Evolutionary conservation across 2,797 vertebrate genomes (phyloP), one percentile per base, ranked within the genome.

Genomic region (Yasuhikotakia modesta): DNA sequence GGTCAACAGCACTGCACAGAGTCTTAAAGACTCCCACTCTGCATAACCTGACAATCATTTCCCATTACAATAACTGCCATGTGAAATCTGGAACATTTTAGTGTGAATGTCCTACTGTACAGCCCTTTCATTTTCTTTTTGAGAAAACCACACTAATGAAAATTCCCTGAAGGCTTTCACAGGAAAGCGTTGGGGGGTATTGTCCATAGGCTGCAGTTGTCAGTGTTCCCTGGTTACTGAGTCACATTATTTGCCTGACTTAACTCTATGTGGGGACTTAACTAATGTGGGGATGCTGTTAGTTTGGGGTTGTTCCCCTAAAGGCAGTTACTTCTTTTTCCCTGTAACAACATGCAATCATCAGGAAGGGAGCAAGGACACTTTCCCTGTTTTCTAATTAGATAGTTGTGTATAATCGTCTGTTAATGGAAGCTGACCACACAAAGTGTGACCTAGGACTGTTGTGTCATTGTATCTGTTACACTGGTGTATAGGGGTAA

Each of bases 161-260:
- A 70, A 74, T 14, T 43, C 68, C 66, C 67, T 70, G 21, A 66
- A 58, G 64, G 43, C 64, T 57, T 32, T 70, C 55, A 63, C 80
- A 76, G 82, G 79, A 86, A 67, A 85, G 80, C 79, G 79, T 63
- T 66, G 64, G 61, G 78, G 84, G 82, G 73, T 84, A 72, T 79
- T 79, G 30, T 63, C 30, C 22, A 13, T 52, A 22, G 60, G 72
- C 27, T 22, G 84, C 80, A 13, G 73, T 84, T 85, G 84, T 79
- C 85, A 53, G 68, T 84, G 74, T 79, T 88, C 85, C 87, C 88
- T 87, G 87, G 90, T 90, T 90, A 89, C 89, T 67, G 70, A 21
- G 72, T 5, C 53, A 83, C 88, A 83, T 84, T 84, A 85, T 70
- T 70, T 82, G 83, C 76, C 80, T 57, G 30, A 87, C 84, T 85